Evolutionary conservation across 2,888 invertebrate species (phyloP).

Genomic region (Dione vanillae): DNA sequence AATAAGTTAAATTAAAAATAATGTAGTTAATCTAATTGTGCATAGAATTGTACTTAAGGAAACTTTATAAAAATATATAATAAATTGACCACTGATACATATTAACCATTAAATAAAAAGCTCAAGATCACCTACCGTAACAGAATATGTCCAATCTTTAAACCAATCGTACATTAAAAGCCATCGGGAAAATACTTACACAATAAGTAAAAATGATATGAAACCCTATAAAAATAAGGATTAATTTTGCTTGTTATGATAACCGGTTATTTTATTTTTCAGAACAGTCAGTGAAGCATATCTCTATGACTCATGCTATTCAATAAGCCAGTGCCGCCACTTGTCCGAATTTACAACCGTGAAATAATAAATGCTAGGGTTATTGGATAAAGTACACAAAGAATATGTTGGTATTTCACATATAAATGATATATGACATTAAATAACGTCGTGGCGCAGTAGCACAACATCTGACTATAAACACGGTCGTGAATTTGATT

Average conservation of each 20-base stretch:
- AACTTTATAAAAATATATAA: conserved; percentile 28
- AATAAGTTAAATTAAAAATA: too few species aligned
- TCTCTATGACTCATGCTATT: conserved; percentile 79
- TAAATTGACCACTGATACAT: conserved; percentile 65
- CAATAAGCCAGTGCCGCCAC: conserved; percentile 67
- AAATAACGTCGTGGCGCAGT: background rate
- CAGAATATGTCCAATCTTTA: conserved; percentile 50
- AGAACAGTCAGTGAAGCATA: conserved; percentile 70
- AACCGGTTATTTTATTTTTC: conserved; percentile 55
- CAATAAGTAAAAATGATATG: conserved; percentile 7
- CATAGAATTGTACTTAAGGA: conserved; percentile 20
- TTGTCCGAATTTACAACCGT: conserved; percentile 64
- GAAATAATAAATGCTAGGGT: conserved; percentile 56
- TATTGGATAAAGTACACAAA: conserved; percentile 42
- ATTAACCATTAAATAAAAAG: conserved; percentile 71
- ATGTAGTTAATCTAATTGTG: background rate
- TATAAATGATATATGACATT: background rate
- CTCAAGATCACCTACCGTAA: conserved; percentile 61
- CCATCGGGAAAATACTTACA: conserved; percentile 9
- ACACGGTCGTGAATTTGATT: too few species aligned
- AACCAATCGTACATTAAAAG: conserved; percentile 38
- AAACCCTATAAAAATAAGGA: background rate
- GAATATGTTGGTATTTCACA: conserved; percentile 25
- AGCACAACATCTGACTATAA: too few species aligned
- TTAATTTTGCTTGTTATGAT: conserved; percentile 27